Evolutionary conservation across 2,888 invertebrate species (phyloP).

Genomic region (Eristalis tenax): DNA sequence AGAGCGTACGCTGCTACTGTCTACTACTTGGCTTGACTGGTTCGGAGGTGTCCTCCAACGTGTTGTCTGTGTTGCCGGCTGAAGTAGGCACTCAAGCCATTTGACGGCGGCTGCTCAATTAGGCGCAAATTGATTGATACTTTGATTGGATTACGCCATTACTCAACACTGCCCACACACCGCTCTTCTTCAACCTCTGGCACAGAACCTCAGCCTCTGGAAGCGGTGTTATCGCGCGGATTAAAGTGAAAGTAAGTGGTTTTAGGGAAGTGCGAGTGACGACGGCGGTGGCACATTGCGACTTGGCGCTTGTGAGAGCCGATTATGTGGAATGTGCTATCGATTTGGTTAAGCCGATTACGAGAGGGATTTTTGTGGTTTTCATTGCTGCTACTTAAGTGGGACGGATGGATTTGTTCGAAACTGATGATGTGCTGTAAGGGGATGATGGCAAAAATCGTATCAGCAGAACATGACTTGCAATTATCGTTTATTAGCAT

Average conservation of each 20-base stretch:
- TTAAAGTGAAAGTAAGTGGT: slow-evolving; percentile 68
- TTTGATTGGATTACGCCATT: slow-evolving; percentile 67
- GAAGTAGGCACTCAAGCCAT: slow-evolving; percentile 49
- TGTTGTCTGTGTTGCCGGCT: slow-evolving; percentile 33
- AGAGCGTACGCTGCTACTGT: not conserved
- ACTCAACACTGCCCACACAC: not conserved
- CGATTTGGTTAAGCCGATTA: slow-evolving; percentile 66
- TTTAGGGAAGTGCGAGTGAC: slow-evolving; percentile 27
- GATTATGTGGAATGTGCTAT: slow-evolving; percentile 57
- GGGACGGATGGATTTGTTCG: not conserved
- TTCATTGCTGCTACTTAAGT: slow-evolving; percentile 26
- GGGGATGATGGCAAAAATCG: not conserved
- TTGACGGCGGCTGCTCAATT: slow-evolving; percentile 57
- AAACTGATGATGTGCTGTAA: slow-evolving; percentile 20
- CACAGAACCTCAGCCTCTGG: not conserved
- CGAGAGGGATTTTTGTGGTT: slow-evolving; percentile 23
- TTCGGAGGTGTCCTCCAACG: slow-evolving; percentile 20
- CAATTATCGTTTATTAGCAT: not conserved
- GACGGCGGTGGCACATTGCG: slow-evolving; percentile 18
- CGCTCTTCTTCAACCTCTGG: not conserved
- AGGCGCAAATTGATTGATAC: slow-evolving; percentile 68
- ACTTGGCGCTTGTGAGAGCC: slow-evolving; percentile 50
- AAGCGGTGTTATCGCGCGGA: slow-evolving; percentile 25
- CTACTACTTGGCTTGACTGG: slow-evolving; percentile 11
- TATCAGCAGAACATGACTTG: not conserved